phyloP scores from a whole-genome alignment of 2,888 invertebrate genomes.

The Cataglyphis cursor region DNA sequence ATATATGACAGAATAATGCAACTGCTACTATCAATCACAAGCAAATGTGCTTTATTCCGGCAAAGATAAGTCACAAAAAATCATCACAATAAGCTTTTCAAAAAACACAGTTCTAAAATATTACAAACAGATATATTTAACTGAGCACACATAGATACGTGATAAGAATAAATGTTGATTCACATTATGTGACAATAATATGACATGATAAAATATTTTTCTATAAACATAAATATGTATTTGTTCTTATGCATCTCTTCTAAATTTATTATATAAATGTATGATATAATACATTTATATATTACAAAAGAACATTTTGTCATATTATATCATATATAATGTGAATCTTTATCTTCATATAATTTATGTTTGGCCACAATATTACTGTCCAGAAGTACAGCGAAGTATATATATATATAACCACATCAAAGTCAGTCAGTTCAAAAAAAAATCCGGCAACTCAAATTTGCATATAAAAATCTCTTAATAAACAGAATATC shows the following conservation, averaged over 20 bases:
- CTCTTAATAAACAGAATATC: neutral
- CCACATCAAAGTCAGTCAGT: constrained; percentile 27
- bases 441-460: constrained; percentile 11
- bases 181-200: neutral
- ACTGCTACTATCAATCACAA: neutral
- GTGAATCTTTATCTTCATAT: neutral
- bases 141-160: constrained; percentile 1
- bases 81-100: neutral
- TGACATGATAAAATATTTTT: neutral
- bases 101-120: constrained; percentile 16
- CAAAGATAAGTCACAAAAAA: constrained; percentile 23
- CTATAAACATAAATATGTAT: neutral
- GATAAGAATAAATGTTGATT: constrained; percentile 20
- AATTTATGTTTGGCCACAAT: constrained; percentile 35
- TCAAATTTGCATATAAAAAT: neutral
- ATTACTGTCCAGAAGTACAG: constrained; percentile 6
- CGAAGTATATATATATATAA: neutral
- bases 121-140: constrained; percentile 18
- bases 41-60: constrained; percentile 35
- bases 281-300: neutral
- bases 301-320: neutral
- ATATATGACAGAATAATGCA: neutral
- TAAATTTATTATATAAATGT: neutral
- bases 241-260: neutral
- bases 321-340: neutral